These are phyloP conservation scores for Agonopterix arenella DNA, from an alignment of 2,888 invertebrate species.

Conservation along the genomic window DNA sequence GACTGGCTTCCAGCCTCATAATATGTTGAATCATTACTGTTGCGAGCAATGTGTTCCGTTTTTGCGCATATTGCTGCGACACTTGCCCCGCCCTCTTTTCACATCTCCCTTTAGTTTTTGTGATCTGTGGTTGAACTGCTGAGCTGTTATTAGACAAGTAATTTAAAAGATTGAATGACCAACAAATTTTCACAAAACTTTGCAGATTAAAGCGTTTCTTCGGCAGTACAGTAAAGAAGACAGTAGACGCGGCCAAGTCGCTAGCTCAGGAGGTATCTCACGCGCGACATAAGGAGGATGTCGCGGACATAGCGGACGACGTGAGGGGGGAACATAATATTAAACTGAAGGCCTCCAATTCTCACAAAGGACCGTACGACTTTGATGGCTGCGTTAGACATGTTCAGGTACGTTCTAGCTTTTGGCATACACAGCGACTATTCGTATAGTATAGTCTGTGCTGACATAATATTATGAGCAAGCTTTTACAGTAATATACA, in stretches of 20 bases:
- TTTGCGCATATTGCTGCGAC: no score
- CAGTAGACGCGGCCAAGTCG: conserved; percentile 93
- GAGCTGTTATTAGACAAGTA: no score
- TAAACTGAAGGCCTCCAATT: conserved; percentile 95
- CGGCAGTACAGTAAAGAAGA: conserved; percentile 93
- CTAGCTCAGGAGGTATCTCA: conserved; percentile 93
- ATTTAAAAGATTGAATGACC: not conserved
- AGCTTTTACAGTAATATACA: no score
- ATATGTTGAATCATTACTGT: no score
- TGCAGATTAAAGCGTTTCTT: conserved; percentile 85
- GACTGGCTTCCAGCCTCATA: no score
- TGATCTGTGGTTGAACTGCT: no score
- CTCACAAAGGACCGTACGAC: conserved; percentile 98
- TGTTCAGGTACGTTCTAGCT: conserved; percentile 79
- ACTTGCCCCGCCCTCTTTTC: no score
- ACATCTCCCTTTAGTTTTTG: no score
- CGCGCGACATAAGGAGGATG: conserved; percentile 91
- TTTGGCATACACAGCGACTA: no score
- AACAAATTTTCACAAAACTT: not conserved
- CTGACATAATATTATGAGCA: no score
- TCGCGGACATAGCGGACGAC: conserved; percentile 89
- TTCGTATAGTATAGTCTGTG: no score
- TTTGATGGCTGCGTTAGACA: conserved; percentile 93
- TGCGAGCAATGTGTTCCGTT: no score
- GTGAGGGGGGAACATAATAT: conserved; percentile 87